These are phyloP conservation scores for Percopsis transmontana DNA, from an alignment of 2,113 vertebrate species.

Conservation along the genomic window DNA sequence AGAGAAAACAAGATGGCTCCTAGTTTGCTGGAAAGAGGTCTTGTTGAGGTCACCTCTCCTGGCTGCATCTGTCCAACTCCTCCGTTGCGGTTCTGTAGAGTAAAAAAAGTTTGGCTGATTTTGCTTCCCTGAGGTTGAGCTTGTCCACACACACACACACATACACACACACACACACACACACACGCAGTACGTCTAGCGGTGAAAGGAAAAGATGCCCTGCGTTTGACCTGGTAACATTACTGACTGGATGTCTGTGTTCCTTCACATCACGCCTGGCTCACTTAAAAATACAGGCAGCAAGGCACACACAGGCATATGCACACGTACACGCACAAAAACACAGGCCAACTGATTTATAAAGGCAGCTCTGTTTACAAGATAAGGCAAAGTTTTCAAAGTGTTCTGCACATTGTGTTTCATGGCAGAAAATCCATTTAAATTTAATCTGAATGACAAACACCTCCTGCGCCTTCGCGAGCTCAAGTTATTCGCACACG, in stretches of 20 bases:
- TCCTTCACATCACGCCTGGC: background rate
- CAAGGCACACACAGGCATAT: background rate
- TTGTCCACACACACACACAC: background rate
- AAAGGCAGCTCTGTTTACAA: background rate
- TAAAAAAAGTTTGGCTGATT: slow-evolving; percentile 30
- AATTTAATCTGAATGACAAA: background rate
- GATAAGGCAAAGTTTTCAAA: background rate
- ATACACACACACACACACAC: background rate
- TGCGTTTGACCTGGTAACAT: background rate
- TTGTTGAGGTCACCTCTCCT: background rate
- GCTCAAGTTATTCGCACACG: background rate
- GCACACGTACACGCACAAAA: background rate
- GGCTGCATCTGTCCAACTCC: background rate
- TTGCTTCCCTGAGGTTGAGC: background rate
- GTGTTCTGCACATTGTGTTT: background rate
- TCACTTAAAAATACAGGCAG: background rate
- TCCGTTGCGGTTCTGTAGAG: background rate
- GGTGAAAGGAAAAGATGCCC: background rate
- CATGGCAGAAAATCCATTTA: background rate
- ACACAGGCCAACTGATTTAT: background rate
- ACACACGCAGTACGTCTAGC: background rate
- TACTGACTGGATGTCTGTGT: background rate
- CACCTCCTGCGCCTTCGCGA: background rate
- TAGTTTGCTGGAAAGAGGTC: background rate
- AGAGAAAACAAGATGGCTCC: too few relatives aligned